phyloP scores from a whole-genome alignment of 2,797 vertebrate species.

The Lepidocolaptes lacrymiger region DNA sequence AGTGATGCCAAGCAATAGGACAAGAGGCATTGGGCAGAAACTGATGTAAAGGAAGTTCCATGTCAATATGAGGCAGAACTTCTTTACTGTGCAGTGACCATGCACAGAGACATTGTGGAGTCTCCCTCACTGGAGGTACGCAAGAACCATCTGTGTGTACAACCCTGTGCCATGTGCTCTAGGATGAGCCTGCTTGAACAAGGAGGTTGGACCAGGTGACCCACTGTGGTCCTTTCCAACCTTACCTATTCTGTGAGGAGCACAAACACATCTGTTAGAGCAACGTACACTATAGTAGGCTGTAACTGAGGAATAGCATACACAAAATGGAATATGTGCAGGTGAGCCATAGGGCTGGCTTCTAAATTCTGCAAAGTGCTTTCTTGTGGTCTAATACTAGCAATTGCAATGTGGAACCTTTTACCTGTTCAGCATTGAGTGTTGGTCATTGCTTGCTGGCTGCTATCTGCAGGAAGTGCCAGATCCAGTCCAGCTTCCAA shows the following conservation, averaged over 20 bases:
- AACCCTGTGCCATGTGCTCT: background rate
- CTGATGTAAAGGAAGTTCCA: background rate
- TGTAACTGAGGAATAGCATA: background rate
- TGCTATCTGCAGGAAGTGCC: background rate
- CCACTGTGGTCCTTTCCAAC: background rate
- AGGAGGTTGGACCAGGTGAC: background rate
- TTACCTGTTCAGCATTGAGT: background rate
- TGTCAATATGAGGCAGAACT: background rate
- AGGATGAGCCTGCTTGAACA: background rate
- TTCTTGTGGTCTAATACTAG: background rate
- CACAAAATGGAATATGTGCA: background rate
- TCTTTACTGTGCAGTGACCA: rapidly evolving
- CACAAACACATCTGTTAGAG: background rate
- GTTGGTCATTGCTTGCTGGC: background rate
- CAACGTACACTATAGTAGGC: rapidly evolving
- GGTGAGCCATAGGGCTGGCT: background rate
- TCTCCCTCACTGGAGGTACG: background rate
- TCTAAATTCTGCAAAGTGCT: background rate
- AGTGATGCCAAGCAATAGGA: rapidly evolving
- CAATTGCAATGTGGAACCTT: background rate
- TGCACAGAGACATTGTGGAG: background rate
- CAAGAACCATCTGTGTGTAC: rapidly evolving
- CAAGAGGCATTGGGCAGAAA: background rate
- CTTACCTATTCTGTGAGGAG: background rate
- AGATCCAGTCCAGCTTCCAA: background rate